Percentiles rank a stretch among this genome's conserved stretches.
These are phyloP conservation scores for Neostethus bicornis DNA, from an alignment of 2,797 vertebrate species.

Conservation along the genomic window DNA sequence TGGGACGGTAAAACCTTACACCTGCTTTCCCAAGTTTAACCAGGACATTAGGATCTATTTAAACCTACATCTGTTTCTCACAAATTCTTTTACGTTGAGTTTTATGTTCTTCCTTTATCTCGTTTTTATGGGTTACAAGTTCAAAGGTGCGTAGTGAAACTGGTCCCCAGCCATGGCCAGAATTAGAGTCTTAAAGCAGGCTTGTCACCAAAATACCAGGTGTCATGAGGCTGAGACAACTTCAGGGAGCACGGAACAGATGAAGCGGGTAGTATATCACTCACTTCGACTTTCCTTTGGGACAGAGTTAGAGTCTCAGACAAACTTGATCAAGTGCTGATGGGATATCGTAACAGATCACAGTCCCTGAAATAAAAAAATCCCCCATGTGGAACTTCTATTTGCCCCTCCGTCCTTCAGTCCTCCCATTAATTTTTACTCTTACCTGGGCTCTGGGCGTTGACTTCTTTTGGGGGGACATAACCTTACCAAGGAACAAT, in stretches of 20 bases:
- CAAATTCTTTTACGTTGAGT: background rate
- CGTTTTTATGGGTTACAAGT: background rate
- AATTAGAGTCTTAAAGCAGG: background rate
- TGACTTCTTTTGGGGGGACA: no score
- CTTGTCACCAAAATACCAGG: constrained; percentile 18
- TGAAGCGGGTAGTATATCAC: constrained; percentile 17
- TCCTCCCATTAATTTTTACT: no score
- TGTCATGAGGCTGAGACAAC: constrained; percentile 18
- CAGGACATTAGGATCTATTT: no score
- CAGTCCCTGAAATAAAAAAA: no score
- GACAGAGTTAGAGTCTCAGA: constrained; percentile 30
- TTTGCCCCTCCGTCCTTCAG: no score
- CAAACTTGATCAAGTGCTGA: constrained; percentile 32
- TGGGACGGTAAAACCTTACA: no score
- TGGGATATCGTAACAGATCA: no score
- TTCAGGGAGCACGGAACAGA: constrained; percentile 23
- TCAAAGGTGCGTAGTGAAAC: background rate
- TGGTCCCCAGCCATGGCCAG: background rate
- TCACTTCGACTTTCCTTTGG: constrained; percentile 11
- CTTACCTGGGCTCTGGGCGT: no score
- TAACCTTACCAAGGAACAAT: no score
- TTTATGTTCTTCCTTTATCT: background rate
- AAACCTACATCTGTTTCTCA: no score
- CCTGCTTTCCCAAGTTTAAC: no score
- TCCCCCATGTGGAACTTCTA: no score